Conservation (phyloP, 2,113 vertebrate genomes). For the Montifringilla adamsi region DNA sequence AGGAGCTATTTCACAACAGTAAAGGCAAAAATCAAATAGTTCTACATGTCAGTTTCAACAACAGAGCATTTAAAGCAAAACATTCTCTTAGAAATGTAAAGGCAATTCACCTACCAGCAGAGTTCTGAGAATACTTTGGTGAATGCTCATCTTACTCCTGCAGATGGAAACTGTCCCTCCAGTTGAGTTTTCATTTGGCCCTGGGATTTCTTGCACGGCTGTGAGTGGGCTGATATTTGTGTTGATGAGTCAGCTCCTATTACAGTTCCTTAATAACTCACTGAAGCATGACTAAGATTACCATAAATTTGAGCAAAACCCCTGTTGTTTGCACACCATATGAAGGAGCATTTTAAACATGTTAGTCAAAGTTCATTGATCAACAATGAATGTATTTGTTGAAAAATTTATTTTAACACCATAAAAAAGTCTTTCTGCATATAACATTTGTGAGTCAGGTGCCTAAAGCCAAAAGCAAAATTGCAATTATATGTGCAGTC, state of each 20-base stretch:
- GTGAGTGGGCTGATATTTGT: constrained; percentile 24
- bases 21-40: background rate
- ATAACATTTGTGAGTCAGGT: background rate
- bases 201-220: constrained; percentile 7
- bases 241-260: constrained; percentile 33
- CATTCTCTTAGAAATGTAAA: background rate
- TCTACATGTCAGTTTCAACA: background rate
- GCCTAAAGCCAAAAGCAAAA: background rate
- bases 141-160: background rate
- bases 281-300: constrained; percentile 4
- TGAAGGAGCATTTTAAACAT: background rate
- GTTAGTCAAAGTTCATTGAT: background rate
- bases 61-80: background rate
- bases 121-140: background rate
- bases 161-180: background rate
- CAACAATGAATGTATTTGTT: background rate
- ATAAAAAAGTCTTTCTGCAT: background rate
- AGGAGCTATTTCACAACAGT: background rate
- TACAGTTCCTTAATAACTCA: constrained; percentile 10
- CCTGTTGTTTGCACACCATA: background rate
- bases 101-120: background rate
- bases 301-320: background rate
- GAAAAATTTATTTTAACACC: background rate
- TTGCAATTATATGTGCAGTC: background rate
- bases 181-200: background rate